Evolutionary conservation across 2,888 invertebrate species (phyloP), one percentile per base, ranked within the genome.

Genomic region (Mimas tiliae): DNA sequence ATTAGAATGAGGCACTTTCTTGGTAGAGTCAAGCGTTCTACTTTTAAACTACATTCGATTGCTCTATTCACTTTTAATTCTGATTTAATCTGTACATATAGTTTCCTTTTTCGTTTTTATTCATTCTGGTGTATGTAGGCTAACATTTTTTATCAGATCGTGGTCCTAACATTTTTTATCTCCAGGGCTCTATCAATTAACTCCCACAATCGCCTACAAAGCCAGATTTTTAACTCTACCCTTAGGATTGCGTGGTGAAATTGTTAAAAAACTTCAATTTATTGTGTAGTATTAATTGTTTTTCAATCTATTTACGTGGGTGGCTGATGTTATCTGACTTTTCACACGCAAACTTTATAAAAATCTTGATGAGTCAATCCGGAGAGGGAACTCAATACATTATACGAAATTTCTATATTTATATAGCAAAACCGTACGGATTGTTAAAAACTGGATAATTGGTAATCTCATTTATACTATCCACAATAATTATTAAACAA

Each of bases 211-310:
- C 52, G 47, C 34, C 45, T 48, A 33, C 62, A 66, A 65, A 67
- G 52, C 65, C 47, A 66, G 66, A 63, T 66, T 62, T 65, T 51
- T 42, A 62, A 48, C 58, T 34, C n/a, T 62, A 33, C 48, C 62
- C 62, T 62, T 66, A 66, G 53, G 67, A 67, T 67, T 19, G 64
- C 67, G 34, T 65, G 69, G 67, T 62, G 58, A 72, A 69, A 72
- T 70, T 68, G 53, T 65, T 69, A 72, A 69, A 69, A 72, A 72
- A 69, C 69, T 65, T 66, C 19, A 58, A 72, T 77, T 77, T 74
- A 70, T 72, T 67, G 68, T 69, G 58, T 68, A 69, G 67, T 68
- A 73, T 75, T 73, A 74, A 74, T 74, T 75, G 75, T 74, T 70
- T 65, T 71, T 63, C 50, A 64, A 62, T 65, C 62, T 47, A 34